A percentile compares a stretch with the other conserved stretches of the same genome.
Evolutionary conservation across 2,888 invertebrate species (phyloP).

Genomic region (Abrostola tripartita): DNA sequence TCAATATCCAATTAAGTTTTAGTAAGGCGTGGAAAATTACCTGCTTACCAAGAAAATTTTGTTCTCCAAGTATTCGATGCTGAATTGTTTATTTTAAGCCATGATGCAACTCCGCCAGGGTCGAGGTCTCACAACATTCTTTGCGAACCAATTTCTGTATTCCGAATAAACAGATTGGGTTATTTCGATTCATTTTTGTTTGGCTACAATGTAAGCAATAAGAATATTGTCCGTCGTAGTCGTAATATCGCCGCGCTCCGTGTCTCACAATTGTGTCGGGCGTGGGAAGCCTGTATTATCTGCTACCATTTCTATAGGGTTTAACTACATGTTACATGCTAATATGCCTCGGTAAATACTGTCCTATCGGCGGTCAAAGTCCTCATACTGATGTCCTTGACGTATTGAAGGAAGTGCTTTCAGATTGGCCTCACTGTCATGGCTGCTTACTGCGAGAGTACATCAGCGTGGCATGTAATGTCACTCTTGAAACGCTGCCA

Average conservation of each 20-base stretch:
- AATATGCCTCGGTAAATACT: constrained; percentile 53
- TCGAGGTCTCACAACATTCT: constrained; percentile 1
- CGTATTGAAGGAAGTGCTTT: constrained; percentile 46
- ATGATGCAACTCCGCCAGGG: constrained; percentile 7
- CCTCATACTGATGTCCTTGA: constrained; percentile 50
- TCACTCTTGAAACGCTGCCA: constrained; percentile 54
- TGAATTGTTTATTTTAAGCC: constrained; percentile 24
- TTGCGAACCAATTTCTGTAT: constrained; percentile 9
- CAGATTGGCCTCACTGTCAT: constrained; percentile 48
- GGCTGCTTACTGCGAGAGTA: constrained; percentile 45
- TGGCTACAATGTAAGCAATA: constrained; percentile 31
- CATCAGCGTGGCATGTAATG: constrained; percentile 42
- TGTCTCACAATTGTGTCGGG: constrained; percentile 64
- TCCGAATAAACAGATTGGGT: constrained; percentile 21
- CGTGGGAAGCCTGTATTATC: constrained; percentile 74
- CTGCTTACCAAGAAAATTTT: constrained; percentile 25
- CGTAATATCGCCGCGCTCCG: constrained; percentile 40
- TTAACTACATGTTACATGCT: constrained; percentile 61
- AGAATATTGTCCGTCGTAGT: constrained; percentile 36
- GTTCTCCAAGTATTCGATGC: constrained; percentile 20
- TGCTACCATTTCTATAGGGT: constrained; percentile 60
- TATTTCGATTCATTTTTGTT: constrained; percentile 18
- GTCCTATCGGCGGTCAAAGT: constrained; percentile 54
- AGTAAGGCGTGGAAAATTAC: constrained; percentile 32
- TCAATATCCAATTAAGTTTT: constrained; percentile 50